phyloP scores from a whole-genome alignment of 2,888 invertebrate genomes.

The Tachina grossa region DNA sequence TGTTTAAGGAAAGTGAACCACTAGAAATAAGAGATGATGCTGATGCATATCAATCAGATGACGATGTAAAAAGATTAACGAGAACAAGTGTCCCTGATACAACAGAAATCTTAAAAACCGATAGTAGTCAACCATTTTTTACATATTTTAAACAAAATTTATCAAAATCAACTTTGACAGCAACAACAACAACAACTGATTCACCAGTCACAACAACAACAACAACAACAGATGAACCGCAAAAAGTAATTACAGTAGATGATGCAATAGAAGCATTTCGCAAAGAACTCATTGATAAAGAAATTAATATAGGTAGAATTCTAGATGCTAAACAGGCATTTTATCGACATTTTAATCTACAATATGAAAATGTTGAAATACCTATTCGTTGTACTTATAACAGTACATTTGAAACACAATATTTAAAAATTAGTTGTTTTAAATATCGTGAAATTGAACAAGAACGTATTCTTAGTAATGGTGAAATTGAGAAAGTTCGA shows the following conservation, averaged over 20 bases:
- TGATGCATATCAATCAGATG: background rate
- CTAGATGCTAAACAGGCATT: background rate
- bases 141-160: background rate
- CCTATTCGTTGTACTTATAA: constrained; percentile 28
- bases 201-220: no score
- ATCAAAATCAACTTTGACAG: background rate
- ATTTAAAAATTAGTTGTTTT: constrained; percentile 30
- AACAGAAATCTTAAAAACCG: background rate
- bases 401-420: constrained; percentile 16
- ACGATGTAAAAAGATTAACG: background rate
- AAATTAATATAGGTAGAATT: background rate
- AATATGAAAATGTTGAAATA: constrained; percentile 23
- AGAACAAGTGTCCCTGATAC: background rate
- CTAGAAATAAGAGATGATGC: background rate
- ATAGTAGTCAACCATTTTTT: background rate
- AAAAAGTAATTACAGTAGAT: background rate
- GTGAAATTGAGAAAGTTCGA: constrained; percentile 36
- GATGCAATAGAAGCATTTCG: no score
- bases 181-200: background rate
- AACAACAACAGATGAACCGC: background rate
- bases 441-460: constrained; percentile 30
- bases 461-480: constrained; percentile 20
- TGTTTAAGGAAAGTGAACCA: background rate
- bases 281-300: no score
- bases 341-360: constrained; percentile 8